These are phyloP conservation scores for Micromesistius poutassou DNA, from an alignment of 2,797 vertebrate genomes.

Conservation along the genomic window DNA sequence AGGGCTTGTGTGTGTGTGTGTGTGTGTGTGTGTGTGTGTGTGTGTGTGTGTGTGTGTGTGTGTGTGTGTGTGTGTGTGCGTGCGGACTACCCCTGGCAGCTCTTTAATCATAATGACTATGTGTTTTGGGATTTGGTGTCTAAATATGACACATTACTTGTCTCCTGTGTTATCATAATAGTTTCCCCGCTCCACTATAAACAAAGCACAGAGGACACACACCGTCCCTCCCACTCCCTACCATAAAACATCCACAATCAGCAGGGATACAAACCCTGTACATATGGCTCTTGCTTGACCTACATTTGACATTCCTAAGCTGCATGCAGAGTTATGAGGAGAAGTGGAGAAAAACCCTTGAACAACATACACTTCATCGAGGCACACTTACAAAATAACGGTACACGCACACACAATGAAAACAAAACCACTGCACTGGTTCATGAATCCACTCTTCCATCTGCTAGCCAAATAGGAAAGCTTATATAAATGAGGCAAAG, in stretches of 20 bases:
- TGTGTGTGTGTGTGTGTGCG: not conserved
- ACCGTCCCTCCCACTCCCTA: not conserved
- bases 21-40: constrained; percentile 7
- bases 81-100: not conserved
- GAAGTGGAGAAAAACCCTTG: not conserved
- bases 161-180: constrained; percentile 24
- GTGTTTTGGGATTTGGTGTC: constrained; percentile 29
- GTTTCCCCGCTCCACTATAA: constrained; percentile 15
- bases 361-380: not conserved
- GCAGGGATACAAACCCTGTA: not conserved
- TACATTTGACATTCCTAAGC: not conserved
- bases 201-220: not conserved
- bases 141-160: constrained; percentile 40
- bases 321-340: not conserved
- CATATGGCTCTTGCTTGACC: not conserved
- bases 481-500: constrained; percentile 56
- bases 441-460: constrained; percentile 53
- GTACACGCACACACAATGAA: constrained; percentile 1
- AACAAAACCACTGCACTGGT: constrained; percentile 7
- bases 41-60: not conserved
- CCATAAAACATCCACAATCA: not conserved
- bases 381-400: constrained; percentile 1
- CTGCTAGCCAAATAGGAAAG: constrained; percentile 53
- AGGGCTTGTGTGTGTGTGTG: not conserved
- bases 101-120: constrained; percentile 25